Conservation (phyloP, 2,888 invertebrate species). For the Eupithecia insigniata region DNA sequence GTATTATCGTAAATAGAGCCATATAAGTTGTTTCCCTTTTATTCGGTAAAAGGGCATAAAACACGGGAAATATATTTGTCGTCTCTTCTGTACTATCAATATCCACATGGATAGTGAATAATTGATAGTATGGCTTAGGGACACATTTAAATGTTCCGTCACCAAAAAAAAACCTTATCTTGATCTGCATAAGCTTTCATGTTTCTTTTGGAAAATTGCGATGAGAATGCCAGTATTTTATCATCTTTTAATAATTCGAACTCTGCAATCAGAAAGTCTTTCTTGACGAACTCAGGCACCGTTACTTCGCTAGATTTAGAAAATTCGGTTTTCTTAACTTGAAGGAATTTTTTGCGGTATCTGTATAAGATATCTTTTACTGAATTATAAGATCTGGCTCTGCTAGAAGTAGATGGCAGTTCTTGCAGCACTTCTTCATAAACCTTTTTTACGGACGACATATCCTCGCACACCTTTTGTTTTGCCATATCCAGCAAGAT, state of each 20-base stretch:
- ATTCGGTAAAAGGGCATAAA: slow-evolving; percentile 23
- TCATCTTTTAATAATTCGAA: slow-evolving; percentile 31
- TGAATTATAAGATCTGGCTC: slow-evolving; percentile 32
- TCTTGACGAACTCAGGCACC: slow-evolving; percentile 20
- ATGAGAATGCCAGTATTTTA: slow-evolving; percentile 31
- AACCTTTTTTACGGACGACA: slow-evolving; percentile 30
- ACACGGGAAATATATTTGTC: slow-evolving; percentile 20
- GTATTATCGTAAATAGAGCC: slow-evolving; percentile 24
- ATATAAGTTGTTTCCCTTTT: slow-evolving; percentile 24
- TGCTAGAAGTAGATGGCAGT: slow-evolving; percentile 26
- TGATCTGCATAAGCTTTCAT: slow-evolving; percentile 29
- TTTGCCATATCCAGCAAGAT: slow-evolving; percentile 28
- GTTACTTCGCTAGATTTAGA: slow-evolving; percentile 18
- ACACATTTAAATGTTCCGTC: slow-evolving; percentile 26
- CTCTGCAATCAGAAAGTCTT: slow-evolving; percentile 29
- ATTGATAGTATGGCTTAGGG: slow-evolving; percentile 22
- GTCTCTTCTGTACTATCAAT: slow-evolving; percentile 17
- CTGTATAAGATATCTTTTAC: slow-evolving; percentile 28
- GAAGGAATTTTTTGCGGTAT: slow-evolving; percentile 24
- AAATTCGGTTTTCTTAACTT: slow-evolving; percentile 18
- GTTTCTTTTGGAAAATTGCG: slow-evolving; percentile 28
- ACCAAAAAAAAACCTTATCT: slow-evolving; percentile 23
- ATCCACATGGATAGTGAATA: slow-evolving; percentile 22
- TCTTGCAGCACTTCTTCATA: slow-evolving; percentile 27
- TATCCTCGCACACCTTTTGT: slow-evolving; percentile 28